Evolutionary conservation across 2,113 vertebrate species (phyloP), one percentile per base, ranked within the genome.

Genomic region (Semicossyphus pulcher): DNA sequence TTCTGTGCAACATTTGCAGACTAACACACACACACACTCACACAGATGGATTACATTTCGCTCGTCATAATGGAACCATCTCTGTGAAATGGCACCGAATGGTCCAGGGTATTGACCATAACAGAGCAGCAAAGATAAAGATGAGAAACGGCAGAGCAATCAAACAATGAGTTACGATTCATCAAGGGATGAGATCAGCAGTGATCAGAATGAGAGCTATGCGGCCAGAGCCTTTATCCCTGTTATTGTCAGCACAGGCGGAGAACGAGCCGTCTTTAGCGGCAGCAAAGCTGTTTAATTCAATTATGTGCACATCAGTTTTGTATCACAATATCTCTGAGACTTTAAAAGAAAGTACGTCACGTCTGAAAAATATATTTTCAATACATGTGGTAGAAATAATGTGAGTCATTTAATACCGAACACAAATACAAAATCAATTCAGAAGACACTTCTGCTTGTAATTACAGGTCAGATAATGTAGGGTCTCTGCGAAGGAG

Each of bases 81-180:
- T 76, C 67, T 75, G 76, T 78, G 71, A 82, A 85, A 88, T 80
- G 82, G 63, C 72, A 79, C 76, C 76, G 76, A 87, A 83, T 63
- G 72, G 85, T 81, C 58, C 70, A 37, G 32, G 47, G 47, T 80
- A 82, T 58, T 78, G 83, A 84, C 83, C 78, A 76, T 80, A 75
- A 78, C 51, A 44, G 69, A 65, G 68, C 59, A 56, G 73, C 75
- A 8, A 39, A 72, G 64, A 88, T 85, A 86, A 88, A 84, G 78
- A 85, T 76, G 64, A 89, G 80, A 72, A 65, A 81, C 48, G 9
- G 83, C 84, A 83, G 67, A 54, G 70, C 80, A 80, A 84, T 90
- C 72, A 76, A 87, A 86, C 72, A 67, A 68, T 68, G 78, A 59
- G 58, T 82, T 85, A 78, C 14, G 29, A 85, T 85, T 85, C 78